A percentile compares a stretch with the other conserved stretches of the same genome.
phyloP scores from a whole-genome alignment of 2,797 vertebrate species.

The Girardinus metallicus region DNA sequence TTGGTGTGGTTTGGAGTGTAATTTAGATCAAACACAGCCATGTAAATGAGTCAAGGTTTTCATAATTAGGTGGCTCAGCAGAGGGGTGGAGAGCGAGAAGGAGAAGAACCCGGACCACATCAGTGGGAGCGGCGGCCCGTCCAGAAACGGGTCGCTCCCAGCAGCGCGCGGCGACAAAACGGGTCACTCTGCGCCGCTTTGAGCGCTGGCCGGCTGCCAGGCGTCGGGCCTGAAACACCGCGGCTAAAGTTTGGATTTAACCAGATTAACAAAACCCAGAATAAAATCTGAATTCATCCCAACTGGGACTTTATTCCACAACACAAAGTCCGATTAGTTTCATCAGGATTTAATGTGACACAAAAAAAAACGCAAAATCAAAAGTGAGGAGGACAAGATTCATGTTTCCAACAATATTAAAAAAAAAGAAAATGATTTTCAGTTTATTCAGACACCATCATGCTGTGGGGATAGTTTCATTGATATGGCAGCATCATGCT shows the following conservation, averaged over 20 bases:
- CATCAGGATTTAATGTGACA: background rate
- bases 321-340: background rate
- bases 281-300: background rate
- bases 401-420: background rate
- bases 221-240: background rate
- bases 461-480: background rate
- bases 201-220: constrained; percentile 89
- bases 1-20: constrained; percentile 99
- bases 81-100: constrained; percentile 62
- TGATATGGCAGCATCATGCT: constrained; percentile 2
- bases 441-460: background rate
- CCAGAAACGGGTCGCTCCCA: constrained; percentile 78
- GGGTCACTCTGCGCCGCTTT: constrained; percentile 95
- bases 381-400: background rate
- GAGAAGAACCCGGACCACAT: constrained; percentile 89
- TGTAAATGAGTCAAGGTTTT: constrained; percentile 99
- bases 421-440: background rate
- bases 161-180: constrained; percentile 91
- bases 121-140: constrained; percentile 84
- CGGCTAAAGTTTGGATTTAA: no score
- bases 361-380: background rate
- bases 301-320: background rate
- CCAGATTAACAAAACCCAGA: background rate
- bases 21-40: constrained; percentile 99
- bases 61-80: constrained; percentile 97